Base-by-base conservation (phyloP, 2,888 invertebrate species). In the Drosophila nr. perissopoda region DNA sequence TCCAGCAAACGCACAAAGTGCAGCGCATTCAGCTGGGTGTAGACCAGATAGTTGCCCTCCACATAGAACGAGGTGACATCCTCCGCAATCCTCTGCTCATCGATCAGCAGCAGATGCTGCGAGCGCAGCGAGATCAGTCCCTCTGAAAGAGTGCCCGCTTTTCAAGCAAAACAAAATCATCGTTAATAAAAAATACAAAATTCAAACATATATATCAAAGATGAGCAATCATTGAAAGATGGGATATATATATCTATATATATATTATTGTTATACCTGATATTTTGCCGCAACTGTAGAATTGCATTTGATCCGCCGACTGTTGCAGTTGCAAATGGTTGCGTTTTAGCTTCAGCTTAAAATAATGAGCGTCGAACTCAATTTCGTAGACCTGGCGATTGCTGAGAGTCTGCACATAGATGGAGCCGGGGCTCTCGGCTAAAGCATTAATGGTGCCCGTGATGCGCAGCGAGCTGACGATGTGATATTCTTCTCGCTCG, bases 31-130 rank as follows among this genome's bases (percentile, higher is more conserved):
- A 92, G 67, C 72, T 93, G 92, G 2, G 94, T 94, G 65, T 92
- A 93, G 0, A 91, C 88, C 48, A 94, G 64, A 76, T 93, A 94
- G 31, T 92, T 87, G 1, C 91, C 89, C 0, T 90, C 90, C 58
- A 92, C 93, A 92, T 88, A 91, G 52, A 92, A 93, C 0, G 94
- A 94, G 5, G 93, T 93, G 0, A 94, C 93, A 74, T 93, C 92
- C 33, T 90, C 91, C 1, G 91, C 89, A 18, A 93, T 65, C 31
- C 85, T 79, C 11, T 88, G 76, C 0, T 85, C 81, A 71, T 93
- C 91, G 0, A 92, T 65, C 64, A 92, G 91, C 4, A 93, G 88
- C 25, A 82, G 82, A 61, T 92, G 91, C 70, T 92, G 91, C 0
- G 72, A 76, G 0, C 90, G 88, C 33, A 92, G 66, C 0, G 90